Base-by-base conservation (phyloP, 2,113 vertebrate species). In the Cranoglanis bouderius region DNA sequence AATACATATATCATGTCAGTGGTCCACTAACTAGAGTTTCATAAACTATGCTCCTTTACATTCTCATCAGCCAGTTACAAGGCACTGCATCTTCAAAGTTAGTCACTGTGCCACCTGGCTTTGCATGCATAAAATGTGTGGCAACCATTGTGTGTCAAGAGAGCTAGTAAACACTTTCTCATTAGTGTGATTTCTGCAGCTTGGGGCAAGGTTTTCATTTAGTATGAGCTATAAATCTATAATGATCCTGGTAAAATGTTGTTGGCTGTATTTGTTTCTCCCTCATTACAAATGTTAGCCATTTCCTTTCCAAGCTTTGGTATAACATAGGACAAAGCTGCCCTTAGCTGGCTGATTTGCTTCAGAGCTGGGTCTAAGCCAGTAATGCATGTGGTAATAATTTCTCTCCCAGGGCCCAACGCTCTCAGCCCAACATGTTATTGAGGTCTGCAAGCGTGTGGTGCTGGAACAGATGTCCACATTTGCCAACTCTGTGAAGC, bases 381-480 rank as follows among this genome's bases (percentile, higher is more conserved):
- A 92, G 55, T 88, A 61, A 92, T 91, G 78, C 88, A 88, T 93
- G 90, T 92, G 88, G 82, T 92, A 90, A 91, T 93, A 75, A 92
- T 94, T 26, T 90, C 82, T 85, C 74, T 89, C 89, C 63, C 91
- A 97, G 94, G 93, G 94, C 12, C 94, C 94, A 13, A 85, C 89
- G 57, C 93, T 97, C 53, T 70, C 94, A 4, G 94, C 95, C 88
- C 94, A 93, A 85, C 92, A 93, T 14, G 94, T 96, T 89, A 96
- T 95, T 67, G 93, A 96, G 91, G 92, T 95, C 32, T 96, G 94
- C 93, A 93, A 96, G 92, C 95, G 84, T 88, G 94, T 95, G 61
- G 93, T 96, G 35, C 94, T 95, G 91, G 94, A 96, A 89, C 94
- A 96, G 94, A 96, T 95, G 93, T 97, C 94, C 90, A 88, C 90